Conservation (phyloP, 1,140 invertebrate genomes). For the Pantala flavescens region DNA sequence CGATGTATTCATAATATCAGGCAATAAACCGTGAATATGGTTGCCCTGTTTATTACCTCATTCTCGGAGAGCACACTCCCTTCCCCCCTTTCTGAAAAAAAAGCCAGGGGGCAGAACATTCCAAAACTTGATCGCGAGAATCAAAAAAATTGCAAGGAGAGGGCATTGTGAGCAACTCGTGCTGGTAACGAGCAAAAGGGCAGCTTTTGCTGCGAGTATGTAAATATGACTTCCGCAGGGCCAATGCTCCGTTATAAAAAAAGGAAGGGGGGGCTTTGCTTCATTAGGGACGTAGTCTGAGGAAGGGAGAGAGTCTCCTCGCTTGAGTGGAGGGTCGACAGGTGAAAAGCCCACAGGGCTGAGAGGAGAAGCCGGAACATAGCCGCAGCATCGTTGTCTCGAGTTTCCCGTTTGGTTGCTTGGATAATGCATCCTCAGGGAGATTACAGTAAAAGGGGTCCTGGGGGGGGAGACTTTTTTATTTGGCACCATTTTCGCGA, state of each 20-base stretch:
- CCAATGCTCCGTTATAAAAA: neutral
- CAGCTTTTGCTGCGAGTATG: neutral
- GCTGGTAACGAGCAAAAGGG: no score
- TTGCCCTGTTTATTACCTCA: no score
- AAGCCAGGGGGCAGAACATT: no score
- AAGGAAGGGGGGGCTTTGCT: neutral
- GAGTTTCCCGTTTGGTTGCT: neutral
- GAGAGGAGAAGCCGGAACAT: neutral
- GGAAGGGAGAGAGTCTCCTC: neutral
- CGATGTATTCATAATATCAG: no score
- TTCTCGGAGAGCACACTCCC: no score
- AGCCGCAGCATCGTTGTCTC: constrained; percentile 1
- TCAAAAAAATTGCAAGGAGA: no score
- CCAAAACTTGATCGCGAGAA: no score
- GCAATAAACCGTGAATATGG: no score
- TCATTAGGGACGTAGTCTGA: neutral
- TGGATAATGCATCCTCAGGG: neutral
- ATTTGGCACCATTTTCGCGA: neutral
- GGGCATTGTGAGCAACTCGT: no score
- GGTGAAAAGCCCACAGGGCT: neutral
- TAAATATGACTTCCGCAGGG: neutral
- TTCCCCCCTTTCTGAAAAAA: no score
- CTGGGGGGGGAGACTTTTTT: neutral
- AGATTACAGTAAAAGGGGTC: neutral
- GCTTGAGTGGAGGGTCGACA: neutral